Percentiles rank a stretch among this genome's conserved stretches.
Evolutionary conservation across 2,888 invertebrate genomes (phyloP).

Genomic region (Octonoba sinensis): DNA sequence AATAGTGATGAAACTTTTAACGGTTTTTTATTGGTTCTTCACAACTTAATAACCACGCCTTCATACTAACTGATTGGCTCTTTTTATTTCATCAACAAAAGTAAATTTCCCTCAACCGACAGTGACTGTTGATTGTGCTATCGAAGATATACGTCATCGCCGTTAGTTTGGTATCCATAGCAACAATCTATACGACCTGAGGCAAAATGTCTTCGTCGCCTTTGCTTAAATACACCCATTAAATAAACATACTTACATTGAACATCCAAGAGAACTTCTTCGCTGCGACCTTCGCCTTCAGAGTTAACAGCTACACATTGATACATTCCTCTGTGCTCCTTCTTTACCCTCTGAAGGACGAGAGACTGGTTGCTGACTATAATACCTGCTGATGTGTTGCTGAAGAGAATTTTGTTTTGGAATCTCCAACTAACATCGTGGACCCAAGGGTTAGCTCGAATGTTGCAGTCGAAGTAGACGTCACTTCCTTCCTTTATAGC

Average conservation of each 20-base stretch:
- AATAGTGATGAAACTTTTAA: too few relatives aligned
- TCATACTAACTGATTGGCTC: too few relatives aligned
- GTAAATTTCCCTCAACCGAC: too few relatives aligned
- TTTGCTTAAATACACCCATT: too few relatives aligned
- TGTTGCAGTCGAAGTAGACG: slow-evolving; percentile 92
- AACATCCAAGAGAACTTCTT: slow-evolving; percentile 85
- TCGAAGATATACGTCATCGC: too few relatives aligned
- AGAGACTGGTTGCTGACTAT: slow-evolving; percentile 91
- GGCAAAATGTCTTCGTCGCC: too few relatives aligned
- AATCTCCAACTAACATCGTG: slow-evolving; percentile 66
- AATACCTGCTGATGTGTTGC: slow-evolving; percentile 86
- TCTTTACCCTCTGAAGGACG: slow-evolving; percentile 89
- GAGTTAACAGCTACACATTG: slow-evolving; percentile 90
- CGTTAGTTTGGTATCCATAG: too few relatives aligned
- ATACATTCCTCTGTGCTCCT: slow-evolving; percentile 89
- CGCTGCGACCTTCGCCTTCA: slow-evolving; percentile 89
- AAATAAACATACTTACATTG: slow-evolving; percentile 77
- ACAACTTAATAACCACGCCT: too few relatives aligned
- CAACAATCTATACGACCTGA: too few relatives aligned
- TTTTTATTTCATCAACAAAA: too few relatives aligned
- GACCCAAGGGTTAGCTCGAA: slow-evolving; percentile 86
- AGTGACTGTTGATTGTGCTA: too few relatives aligned
- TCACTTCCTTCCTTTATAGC: slow-evolving; percentile 78
- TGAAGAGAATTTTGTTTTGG: slow-evolving; percentile 82
- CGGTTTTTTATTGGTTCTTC: too few relatives aligned